Evolutionary conservation across 2,797 vertebrate genomes (phyloP), one percentile per base, ranked within the genome.

Genomic region (Urophycis tenuis): DNA sequence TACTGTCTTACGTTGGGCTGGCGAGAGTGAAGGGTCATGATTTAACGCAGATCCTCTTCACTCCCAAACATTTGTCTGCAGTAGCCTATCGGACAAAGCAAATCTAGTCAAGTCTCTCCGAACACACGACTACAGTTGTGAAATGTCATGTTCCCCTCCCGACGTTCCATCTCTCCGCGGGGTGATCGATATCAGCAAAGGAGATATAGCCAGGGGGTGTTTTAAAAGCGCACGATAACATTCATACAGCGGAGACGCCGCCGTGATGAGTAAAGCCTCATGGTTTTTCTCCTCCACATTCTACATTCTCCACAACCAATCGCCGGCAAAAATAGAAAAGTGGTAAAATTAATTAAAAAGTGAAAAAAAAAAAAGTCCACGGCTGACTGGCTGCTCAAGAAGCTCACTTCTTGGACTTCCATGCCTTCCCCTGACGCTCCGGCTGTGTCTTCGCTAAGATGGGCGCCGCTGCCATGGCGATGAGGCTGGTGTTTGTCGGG

Each of bases 101-200:
- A 3, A 45, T 67, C 76, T 25, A 22, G 14, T 71, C 12, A 41
- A 64, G 73, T 79, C 76, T 76, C 45, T 60, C 45, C 25, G n/a
- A 81, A 75, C 75, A 74, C 72, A 60, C 69, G 81, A 75, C 74
- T 74, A 79, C 75, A 86, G 77, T 84, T 60, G 60, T 79, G 45
- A 82, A 78, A 83, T 77, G 81, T 89, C 83, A 91, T 87, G 78
- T 78, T 87, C 85, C 85, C 77, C n/a, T 64, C 29, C 29, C n/a
- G 10, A 64, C 60, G 9, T 72, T 80, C 79, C 78, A 74, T 14
- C 60, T 35, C 31, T 67, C 32, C 3, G 17, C 60, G 17, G 22
- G 15, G n/a, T 75, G 60, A 64, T 64, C 60, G 22, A 64, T 64
- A 64, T 64, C 25, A 29, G 60, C 25, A 29, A 64, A 64, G 25